Conservation (phyloP, 2,888 invertebrate genomes). For the Drosophila atripex region DNA sequence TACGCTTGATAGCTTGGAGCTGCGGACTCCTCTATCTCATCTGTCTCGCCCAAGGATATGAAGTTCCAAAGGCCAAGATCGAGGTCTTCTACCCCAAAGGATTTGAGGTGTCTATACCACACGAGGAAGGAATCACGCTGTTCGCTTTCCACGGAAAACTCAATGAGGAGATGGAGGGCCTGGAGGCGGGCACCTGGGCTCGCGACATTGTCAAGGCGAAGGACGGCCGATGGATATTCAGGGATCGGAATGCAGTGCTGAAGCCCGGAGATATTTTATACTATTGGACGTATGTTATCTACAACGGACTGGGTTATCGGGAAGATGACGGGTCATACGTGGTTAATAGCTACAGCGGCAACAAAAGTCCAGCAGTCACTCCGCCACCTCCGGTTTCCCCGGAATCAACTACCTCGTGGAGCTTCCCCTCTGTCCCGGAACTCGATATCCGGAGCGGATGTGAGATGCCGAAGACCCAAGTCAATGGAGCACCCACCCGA, state of each 20-base stretch:
- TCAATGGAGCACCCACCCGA: conserved; percentile 60
- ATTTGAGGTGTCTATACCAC: conserved; percentile 85
- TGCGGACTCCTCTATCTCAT: conserved; percentile 24
- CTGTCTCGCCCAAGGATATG: conserved; percentile 68
- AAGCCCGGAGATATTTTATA: conserved; percentile 88
- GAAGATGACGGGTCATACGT: conserved; percentile 83
- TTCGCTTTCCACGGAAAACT: conserved; percentile 91
- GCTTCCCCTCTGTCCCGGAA: conserved; percentile 11
- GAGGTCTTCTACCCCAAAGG: conserved; percentile 85
- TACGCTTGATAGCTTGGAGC: conserved; percentile 5
- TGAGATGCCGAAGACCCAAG: conserved; percentile 50
- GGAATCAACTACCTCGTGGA: conserved; percentile 27
- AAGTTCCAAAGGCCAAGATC: conserved; percentile 84
- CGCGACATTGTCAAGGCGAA: conserved; percentile 87
- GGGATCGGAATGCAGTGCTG: conserved; percentile 86
- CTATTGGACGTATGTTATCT: conserved; percentile 91
- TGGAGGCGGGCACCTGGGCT: conserved; percentile 88
- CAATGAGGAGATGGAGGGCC: conserved; percentile 89
- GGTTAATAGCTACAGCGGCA: conserved; percentile 61
- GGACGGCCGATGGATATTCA: conserved; percentile 88
- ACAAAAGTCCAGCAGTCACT: not conserved
- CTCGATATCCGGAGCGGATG: conserved; percentile 53
- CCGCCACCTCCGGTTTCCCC: not conserved
- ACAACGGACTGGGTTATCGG: conserved; percentile 88
- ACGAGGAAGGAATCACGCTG: conserved; percentile 87